Percentiles rank a stretch among this genome's conserved stretches.
Evolutionary conservation across 2,113 vertebrate species (phyloP).

Genomic region (Leptocoma aspasia): DNA sequence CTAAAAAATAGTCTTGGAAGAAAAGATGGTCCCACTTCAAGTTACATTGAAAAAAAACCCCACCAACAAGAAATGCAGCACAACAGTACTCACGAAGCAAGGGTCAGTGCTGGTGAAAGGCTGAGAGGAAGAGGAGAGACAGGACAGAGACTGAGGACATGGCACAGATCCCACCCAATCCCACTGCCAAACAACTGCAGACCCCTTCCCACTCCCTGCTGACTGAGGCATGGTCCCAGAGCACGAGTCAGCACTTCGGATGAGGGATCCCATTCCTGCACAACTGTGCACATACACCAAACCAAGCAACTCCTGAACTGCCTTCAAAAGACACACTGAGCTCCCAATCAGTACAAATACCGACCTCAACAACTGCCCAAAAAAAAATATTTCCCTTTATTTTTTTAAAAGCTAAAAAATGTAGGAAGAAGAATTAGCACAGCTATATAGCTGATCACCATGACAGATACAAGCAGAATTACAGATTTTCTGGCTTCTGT

Average conservation of each 20-base stretch:
- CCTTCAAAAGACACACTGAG: background rate
- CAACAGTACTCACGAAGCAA: background rate
- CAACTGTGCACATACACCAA: background rate
- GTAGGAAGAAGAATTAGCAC: background rate
- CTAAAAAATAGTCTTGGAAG: background rate
- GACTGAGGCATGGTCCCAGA: background rate
- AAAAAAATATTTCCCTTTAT: background rate
- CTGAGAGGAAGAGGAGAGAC: background rate
- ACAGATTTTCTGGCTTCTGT: background rate
- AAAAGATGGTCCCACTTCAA: background rate
- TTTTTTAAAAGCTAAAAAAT: background rate
- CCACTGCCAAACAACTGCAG: background rate
- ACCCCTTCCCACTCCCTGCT: background rate
- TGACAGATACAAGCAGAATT: background rate
- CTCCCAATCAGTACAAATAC: background rate
- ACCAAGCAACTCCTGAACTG: background rate
- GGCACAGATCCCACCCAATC: background rate
- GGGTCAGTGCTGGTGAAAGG: background rate
- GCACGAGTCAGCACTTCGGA: rapidly evolving
- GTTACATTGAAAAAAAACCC: background rate
- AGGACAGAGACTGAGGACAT: background rate
- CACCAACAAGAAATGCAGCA: background rate
- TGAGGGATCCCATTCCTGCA: background rate
- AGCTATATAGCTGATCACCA: background rate
- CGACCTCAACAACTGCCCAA: background rate